A percentile compares a stretch with the other conserved stretches of the same genome.
phyloP scores from a whole-genome alignment of 1,140 invertebrate species.

The Araneus ventricosus region DNA sequence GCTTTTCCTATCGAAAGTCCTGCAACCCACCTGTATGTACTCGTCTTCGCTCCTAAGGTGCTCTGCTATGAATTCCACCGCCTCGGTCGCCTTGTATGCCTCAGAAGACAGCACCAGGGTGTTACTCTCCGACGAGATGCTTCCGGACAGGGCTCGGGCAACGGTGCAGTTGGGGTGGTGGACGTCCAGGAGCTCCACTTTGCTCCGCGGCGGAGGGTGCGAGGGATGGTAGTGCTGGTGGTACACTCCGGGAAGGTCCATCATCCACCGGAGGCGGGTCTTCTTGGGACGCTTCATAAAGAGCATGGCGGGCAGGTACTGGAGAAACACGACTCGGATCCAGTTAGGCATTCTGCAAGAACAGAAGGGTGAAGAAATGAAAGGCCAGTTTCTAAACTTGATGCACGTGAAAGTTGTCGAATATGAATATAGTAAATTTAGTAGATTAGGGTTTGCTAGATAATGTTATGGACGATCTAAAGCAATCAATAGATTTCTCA shows the following conservation, averaged over 20 bases:
- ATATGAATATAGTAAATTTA: too few species aligned
- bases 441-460: neutral
- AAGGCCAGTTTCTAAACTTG: neutral
- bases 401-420: too few species aligned
- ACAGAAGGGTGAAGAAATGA: neutral
- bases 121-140: slow-evolving; percentile 60
- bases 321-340: slow-evolving; percentile 93
- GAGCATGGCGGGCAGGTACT: slow-evolving; percentile 88
- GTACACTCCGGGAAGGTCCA: slow-evolving; percentile 75
- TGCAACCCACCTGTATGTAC: slow-evolving; percentile 86
- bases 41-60: slow-evolving; percentile 97
- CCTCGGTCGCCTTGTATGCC: slow-evolving; percentile 92
- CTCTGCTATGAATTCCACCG: slow-evolving; percentile 96
- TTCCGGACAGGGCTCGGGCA: slow-evolving; percentile 42
- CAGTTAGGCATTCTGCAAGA: slow-evolving; percentile 86
- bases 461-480: too few species aligned
- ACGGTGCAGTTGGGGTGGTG: slow-evolving; percentile 75
- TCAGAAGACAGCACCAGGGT: slow-evolving; percentile 82
- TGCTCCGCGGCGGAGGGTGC: neutral
- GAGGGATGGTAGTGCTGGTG: slow-evolving; percentile 71
- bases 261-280: slow-evolving; percentile 70
- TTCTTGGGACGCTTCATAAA: slow-evolving; percentile 79
- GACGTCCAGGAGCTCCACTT: slow-evolving; percentile 60
- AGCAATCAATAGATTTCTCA: too few species aligned
- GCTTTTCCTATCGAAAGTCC: too few species aligned